These are phyloP conservation scores for Drosophila tanythrix DNA, from an alignment of 2,888 invertebrate species.

Conservation along the genomic window DNA sequence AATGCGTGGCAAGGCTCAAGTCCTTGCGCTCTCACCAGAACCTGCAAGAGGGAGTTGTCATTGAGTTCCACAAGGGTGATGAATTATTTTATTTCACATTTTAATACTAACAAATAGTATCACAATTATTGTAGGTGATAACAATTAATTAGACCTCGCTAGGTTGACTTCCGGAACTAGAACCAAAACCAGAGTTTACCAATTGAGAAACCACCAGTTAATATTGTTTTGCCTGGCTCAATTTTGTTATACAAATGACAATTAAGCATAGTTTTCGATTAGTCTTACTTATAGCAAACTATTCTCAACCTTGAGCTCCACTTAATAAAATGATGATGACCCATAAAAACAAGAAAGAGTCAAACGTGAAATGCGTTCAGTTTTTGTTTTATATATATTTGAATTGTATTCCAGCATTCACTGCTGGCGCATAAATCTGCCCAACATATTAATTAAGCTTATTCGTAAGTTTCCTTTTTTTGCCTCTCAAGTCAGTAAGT, in stretches of 20 bases:
- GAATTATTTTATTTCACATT: not conserved
- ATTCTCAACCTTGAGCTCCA: constrained; percentile 37
- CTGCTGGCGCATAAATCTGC: constrained; percentile 53
- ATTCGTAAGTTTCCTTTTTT: constrained; percentile 71
- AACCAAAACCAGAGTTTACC: not conserved
- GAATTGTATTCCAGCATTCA: constrained; percentile 19
- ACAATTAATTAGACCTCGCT: not conserved
- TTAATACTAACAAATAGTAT: not conserved
- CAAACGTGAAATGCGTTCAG: constrained; percentile 35
- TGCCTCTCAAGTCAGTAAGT: constrained; percentile 48
- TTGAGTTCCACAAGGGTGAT: not conserved
- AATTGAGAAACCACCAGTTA: not conserved
- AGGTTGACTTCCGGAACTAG: not conserved
- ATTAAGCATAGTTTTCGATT: constrained; percentile 20
- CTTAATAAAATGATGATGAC: constrained; percentile 10
- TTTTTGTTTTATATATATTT: not conserved
- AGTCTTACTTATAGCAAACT: not conserved
- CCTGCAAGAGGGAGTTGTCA: not conserved
- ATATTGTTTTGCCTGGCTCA: not conserved
- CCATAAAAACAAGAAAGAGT: constrained; percentile 5
- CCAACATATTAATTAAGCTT: constrained; percentile 75
- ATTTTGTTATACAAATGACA: constrained; percentile 29
- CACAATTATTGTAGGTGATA: not conserved
- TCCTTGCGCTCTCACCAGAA: constrained; percentile 20
- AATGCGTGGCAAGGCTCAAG: not conserved